A percentile compares a stretch with the other conserved stretches of the same genome.
These are phyloP conservation scores for Sebastes vulpes DNA, from an alignment of 2,797 vertebrate species.

Conservation along the genomic window DNA sequence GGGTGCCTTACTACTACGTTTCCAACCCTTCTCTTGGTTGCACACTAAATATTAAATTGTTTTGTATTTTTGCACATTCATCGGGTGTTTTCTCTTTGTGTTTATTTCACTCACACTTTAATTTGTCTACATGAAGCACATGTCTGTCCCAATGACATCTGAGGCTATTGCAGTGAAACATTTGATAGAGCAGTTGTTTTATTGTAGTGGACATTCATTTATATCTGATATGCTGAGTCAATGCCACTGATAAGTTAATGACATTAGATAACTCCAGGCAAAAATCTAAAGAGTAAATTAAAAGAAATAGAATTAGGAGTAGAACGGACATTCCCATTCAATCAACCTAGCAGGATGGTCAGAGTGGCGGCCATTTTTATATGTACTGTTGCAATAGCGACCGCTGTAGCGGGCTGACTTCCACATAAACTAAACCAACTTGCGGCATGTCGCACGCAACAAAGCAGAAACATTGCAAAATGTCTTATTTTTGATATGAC, in stretches of 20 bases:
- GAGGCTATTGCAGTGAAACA: neutral
- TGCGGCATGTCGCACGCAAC: no score
- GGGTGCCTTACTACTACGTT: neutral
- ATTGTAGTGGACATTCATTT: neutral
- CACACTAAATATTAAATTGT: constrained; percentile 15
- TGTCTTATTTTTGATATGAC: neutral
- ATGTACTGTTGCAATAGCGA: no score
- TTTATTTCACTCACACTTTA: neutral
- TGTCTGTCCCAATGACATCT: neutral
- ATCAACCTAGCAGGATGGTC: no score
- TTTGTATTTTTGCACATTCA: constrained; percentile 9
- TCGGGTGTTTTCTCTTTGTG: constrained; percentile 18
- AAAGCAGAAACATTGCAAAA: neutral
- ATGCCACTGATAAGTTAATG: neutral
- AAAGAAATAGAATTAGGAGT: no score
- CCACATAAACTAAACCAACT: no score
- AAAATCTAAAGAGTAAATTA: no score
- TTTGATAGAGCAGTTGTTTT: neutral
- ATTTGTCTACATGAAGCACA: neutral
- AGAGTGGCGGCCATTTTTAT: no score
- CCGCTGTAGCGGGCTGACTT: no score
- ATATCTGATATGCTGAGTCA: neutral
- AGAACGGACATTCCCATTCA: no score
- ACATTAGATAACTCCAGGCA: neutral
- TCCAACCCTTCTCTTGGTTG: constrained; percentile 10